phyloP scores from a whole-genome alignment of 2,888 invertebrate genomes.

The Caenorhabditis sp. region DNA sequence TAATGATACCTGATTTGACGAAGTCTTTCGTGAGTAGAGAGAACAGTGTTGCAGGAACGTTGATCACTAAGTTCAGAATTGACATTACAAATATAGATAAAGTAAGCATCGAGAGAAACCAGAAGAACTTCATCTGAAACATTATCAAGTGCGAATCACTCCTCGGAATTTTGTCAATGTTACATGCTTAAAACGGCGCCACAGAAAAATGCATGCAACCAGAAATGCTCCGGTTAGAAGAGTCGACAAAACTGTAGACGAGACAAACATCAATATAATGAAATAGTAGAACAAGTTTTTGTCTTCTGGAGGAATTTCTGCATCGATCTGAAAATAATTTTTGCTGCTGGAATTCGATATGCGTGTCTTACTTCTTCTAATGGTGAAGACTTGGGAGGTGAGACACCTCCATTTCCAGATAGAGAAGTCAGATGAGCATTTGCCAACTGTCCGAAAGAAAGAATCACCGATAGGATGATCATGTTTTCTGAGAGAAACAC shows the following conservation, averaged over 20 bases:
- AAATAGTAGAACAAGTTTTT: conserved; percentile 49
- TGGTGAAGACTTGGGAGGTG: neutral
- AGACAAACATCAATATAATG: conserved; percentile 32
- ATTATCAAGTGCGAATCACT: no score
- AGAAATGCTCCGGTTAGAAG: conserved; percentile 40
- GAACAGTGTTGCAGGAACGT: conserved; percentile 58
- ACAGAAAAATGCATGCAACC: conserved; percentile 19
- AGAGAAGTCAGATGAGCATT: conserved; percentile 17
- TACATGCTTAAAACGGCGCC: conserved; percentile 44
- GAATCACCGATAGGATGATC: neutral
- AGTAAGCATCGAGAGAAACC: conserved; percentile 40
- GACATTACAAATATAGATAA: conserved; percentile 47
- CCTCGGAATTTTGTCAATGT: no score
- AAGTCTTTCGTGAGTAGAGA: conserved; percentile 22
- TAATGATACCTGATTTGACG: conserved; percentile 19
- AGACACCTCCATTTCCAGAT: neutral
- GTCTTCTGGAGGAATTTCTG: conserved; percentile 51
- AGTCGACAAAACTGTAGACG: conserved; percentile 37
- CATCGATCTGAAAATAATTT: conserved; percentile 30
- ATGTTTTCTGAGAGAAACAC: neutral
- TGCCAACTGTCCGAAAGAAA: neutral
- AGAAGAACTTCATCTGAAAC: conserved; percentile 61
- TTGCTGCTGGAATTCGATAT: neutral
- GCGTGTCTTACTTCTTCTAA: conserved; percentile 17
- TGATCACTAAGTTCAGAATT: conserved; percentile 43